Evolutionary conservation across 2,888 invertebrate species (phyloP).

Genomic region (Blomia tropicalis): DNA sequence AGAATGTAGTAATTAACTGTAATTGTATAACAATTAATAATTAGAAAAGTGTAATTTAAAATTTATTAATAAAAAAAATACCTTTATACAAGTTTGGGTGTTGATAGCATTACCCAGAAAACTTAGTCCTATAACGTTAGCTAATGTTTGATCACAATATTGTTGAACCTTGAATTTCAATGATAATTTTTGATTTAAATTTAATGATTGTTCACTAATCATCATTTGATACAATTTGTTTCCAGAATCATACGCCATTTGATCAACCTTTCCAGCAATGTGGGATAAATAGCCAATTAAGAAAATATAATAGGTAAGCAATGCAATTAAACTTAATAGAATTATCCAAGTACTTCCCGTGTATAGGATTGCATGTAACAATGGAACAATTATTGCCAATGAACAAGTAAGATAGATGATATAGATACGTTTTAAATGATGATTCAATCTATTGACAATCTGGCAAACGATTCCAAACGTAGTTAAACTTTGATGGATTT

Average conservation of each 20-base stretch:
- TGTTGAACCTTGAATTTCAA: constrained; percentile 7
- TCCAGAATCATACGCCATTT: not conserved
- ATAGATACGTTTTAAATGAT: not conserved
- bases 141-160: constrained; percentile 11
- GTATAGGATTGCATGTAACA: constrained; percentile 2
- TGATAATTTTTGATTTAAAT: not conserved
- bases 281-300: constrained; percentile 9
- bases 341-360: not conserved
- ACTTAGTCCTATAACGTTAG: constrained; percentile 3
- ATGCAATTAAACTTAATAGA: constrained; percentile 1
- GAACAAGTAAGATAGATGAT: constrained; percentile 12
- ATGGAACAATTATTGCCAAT: not conserved
- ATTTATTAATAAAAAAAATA: not conserved
- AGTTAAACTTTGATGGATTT: not conserved
- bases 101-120: constrained; percentile 4
- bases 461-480: constrained; percentile 1
- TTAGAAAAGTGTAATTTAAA: not conserved
- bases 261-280: constrained; percentile 5
- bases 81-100: constrained; percentile 9
- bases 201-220: not conserved
- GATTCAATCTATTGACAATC: not conserved
- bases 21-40: not conserved
- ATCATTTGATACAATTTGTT: not conserved
- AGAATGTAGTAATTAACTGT: not conserved
- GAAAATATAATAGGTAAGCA: constrained; percentile 9